Evolutionary conservation across 2,888 invertebrate genomes (phyloP).

Genomic region (Meiosimyza platycephala): DNA sequence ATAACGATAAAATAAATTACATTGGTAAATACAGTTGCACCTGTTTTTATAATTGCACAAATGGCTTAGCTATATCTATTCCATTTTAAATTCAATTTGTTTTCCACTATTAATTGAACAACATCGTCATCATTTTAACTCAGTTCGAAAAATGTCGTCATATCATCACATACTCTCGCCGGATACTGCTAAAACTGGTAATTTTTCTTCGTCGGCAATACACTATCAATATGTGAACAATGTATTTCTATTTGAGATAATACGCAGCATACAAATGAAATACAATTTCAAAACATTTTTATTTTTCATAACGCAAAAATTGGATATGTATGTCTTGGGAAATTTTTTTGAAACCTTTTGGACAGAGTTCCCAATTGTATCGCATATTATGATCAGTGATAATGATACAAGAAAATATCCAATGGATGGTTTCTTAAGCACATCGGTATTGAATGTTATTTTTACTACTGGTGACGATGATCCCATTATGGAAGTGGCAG

Average conservation of each 20-base stretch:
- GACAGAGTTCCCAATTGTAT: slow-evolving; percentile 42
- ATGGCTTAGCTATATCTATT: too few relatives aligned
- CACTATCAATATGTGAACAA: slow-evolving; percentile 41
- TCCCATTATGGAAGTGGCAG: slow-evolving; percentile 53
- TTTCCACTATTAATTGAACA: too few relatives aligned
- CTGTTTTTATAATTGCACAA: too few relatives aligned
- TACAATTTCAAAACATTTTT: slow-evolving; percentile 51
- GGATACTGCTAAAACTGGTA: background rate
- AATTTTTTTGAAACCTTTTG: slow-evolving; percentile 47
- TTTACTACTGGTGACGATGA: slow-evolving; percentile 50
- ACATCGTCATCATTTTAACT: too few relatives aligned
- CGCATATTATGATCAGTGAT: slow-evolving; percentile 46
- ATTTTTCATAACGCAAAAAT: slow-evolving; percentile 50
- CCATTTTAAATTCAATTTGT: too few relatives aligned
- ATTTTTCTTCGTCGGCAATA: slow-evolving; percentile 22
- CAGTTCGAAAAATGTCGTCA: too few relatives aligned
- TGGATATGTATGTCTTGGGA: slow-evolving; percentile 24
- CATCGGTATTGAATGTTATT: slow-evolving; percentile 49
- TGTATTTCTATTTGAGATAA: slow-evolving; percentile 45
- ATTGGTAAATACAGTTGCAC: too few relatives aligned
- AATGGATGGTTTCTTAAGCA: slow-evolving; percentile 49
- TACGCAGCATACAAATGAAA: slow-evolving; percentile 42
- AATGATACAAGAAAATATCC: background rate
- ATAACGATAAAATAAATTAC: too few relatives aligned
- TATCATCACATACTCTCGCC: too few relatives aligned